Base-by-base conservation (phyloP, 2,888 invertebrate genomes). In the Lycaena phlaeas region DNA sequence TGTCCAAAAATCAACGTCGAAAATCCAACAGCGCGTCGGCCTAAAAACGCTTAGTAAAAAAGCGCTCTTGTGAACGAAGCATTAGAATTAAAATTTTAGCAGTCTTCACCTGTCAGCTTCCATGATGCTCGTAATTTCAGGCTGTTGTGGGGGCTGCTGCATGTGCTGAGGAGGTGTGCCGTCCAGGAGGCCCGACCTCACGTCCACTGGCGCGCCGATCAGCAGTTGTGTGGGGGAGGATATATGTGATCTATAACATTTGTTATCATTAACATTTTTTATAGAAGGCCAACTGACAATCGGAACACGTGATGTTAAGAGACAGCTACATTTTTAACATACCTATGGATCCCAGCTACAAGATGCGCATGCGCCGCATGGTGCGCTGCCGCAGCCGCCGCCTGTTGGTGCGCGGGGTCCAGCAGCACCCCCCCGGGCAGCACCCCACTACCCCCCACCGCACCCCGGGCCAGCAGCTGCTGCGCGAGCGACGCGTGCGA, bases 301-400 rank as follows among this genome's bases (percentile, higher is more conserved):
- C n/a, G n/a, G n/a, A n/a, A n/a, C n/a, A n/a, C n/a, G n/a, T n/a
- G n/a, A n/a, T n/a, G n/a, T n/a, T n/a, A n/a, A n/a, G n/a, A n/a
- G n/a, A n/a, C n/a, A n/a, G n/a, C n/a, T n/a, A n/a, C n/a, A n/a
- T n/a, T n/a, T 40, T 71, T 43, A 82, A 59, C 50, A 76, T 54
- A 61, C 88, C 87, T 62, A 87, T 90, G 70, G 84, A 93, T 61
- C 87, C 88, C 76, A 90, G 87, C 61, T 1, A 82, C 81, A 1
- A 95, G 84, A 70, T 95, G 95, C 5, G 94, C 94, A 59, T 84
- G 82, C 1, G 82, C 84, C 0, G 82, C 82, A 27, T 84, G 82
- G 7, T 84, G 82, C 0, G 84, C 84, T 0, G 82, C 82, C 3
- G 82, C 82, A 0, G 84, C 84, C 2, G 84, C 84, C 2, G 82